Base-by-base conservation (phyloP, 2,888 invertebrate genomes). In the Aquatica leii region DNA sequence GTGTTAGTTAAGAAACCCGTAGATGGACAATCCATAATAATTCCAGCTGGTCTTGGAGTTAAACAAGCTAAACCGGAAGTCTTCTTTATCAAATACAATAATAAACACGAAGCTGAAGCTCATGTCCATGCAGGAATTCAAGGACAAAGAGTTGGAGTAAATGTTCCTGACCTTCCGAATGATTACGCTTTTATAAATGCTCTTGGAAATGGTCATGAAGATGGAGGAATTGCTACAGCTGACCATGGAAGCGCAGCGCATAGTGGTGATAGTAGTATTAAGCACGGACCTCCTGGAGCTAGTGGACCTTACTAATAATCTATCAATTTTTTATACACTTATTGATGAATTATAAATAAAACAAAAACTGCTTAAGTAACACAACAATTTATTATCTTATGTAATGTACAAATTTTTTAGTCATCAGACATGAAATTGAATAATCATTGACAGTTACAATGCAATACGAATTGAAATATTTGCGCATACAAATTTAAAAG, bases 11-110 rank as follows among this genome's bases (percentile, higher is more conserved):
- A 80, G 71, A 78, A 78, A 68, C 94, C 93, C 75, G 93, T 93
- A 77, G 92, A 92, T 67, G 89, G 89, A 69, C 91, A 89, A 70
- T 90, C 92, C 73, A 89, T 93, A 80, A 84, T 86, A 73, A 87
- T 93, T 72, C 92, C 92, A 55, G 87, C 90, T 11, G 84, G 88
- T 17, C 86, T 88, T 2, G 91, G 92, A 52, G 92, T 92, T 55
- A 89, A 90, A 76, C 93, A 93, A 68, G 88, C 90, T 79, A 94
- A 94, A 84, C 94, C 94, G 59, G 94, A 94, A 83, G 93, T 93
- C 65, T 93, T 92, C 87, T 94, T 93, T 86, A 93, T 91, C 85
- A 89, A 90, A 73, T 91, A 91, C 86, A 90, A 90, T 83, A n/a
- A 21, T 12, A 69, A 73, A 61, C 65, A 71, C 20, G 74, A 73